Evolutionary conservation across 2,888 invertebrate species (phyloP).

Genomic region (Conchocele bisecta): DNA sequence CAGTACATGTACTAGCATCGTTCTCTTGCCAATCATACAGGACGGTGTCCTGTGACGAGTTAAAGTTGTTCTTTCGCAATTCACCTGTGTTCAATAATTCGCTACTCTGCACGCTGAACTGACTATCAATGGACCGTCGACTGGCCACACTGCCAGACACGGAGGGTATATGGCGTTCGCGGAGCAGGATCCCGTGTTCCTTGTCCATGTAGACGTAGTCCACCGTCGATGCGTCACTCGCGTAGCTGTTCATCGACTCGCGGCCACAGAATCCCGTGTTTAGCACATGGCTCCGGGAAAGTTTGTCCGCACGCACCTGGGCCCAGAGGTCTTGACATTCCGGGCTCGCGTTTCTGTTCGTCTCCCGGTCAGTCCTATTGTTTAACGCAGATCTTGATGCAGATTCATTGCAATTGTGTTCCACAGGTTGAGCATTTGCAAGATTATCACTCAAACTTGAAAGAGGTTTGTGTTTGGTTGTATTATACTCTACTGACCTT

Average conservation of each 20-base stretch:
- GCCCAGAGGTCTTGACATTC: slow-evolving; percentile 44
- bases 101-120: slow-evolving; percentile 42
- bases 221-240: slow-evolving; percentile 66
- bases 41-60: neutral
- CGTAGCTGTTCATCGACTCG: slow-evolving; percentile 55
- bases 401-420: too few relatives aligned
- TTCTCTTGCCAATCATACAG: too few relatives aligned
- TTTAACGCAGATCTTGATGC: too few relatives aligned
- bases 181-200: slow-evolving; percentile 69
- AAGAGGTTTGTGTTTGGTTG: neutral
- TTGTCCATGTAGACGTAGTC: slow-evolving; percentile 73
- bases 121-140: slow-evolving; percentile 68
- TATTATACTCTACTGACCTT: neutral
- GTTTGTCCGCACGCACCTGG: slow-evolving; percentile 25
- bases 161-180: slow-evolving; percentile 74
- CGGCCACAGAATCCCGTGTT: slow-evolving; percentile 50
- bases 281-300: slow-evolving; percentile 17
- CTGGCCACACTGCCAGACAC: slow-evolving; percentile 65
- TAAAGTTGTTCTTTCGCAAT: too few relatives aligned
- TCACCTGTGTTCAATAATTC: too few relatives aligned
- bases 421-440: too few relatives aligned
- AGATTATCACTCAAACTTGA: too few relatives aligned
- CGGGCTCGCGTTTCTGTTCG: neutral
- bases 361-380: too few relatives aligned
- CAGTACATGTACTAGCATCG: too few relatives aligned